Conservation (phyloP, 2,113 vertebrate species). For the Mesitornis unicolor region DNA sequence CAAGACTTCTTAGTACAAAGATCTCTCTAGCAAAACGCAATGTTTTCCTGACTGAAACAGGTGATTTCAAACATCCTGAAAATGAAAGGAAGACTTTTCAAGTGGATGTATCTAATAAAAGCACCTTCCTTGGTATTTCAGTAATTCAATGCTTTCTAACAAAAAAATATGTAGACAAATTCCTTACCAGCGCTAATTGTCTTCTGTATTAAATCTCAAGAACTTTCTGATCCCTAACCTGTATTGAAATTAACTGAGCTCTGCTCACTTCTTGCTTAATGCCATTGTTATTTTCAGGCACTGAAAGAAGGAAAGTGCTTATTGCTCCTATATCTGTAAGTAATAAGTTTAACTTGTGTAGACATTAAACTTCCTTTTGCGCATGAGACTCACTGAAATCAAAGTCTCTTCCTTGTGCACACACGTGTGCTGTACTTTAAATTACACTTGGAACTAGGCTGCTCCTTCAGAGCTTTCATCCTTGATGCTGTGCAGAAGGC, state of each 20-base stretch:
- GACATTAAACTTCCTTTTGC: neutral
- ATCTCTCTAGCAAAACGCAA: neutral
- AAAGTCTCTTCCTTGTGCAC: neutral
- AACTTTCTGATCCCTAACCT: neutral
- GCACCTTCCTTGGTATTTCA: neutral
- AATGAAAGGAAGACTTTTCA: neutral
- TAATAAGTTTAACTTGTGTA: neutral
- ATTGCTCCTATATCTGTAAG: neutral
- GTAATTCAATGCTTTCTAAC: neutral
- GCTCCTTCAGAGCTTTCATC: neutral
- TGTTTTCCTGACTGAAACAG: neutral
- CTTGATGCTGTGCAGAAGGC: neutral
- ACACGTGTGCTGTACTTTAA: neutral
- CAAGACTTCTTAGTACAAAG: neutral
- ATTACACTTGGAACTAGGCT: neutral
- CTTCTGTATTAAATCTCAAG: neutral
- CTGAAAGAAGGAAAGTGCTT: neutral
- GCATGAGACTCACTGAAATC: neutral
- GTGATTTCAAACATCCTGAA: neutral
- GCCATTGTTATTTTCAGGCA: neutral
- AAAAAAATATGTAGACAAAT: neutral
- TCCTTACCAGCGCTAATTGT: neutral
- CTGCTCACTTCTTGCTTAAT: neutral
- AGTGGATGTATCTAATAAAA: neutral
- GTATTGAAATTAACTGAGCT: neutral